These are phyloP conservation scores for Andricus grossulariae DNA, from an alignment of 1,140 invertebrate species.

Conservation along the genomic window DNA sequence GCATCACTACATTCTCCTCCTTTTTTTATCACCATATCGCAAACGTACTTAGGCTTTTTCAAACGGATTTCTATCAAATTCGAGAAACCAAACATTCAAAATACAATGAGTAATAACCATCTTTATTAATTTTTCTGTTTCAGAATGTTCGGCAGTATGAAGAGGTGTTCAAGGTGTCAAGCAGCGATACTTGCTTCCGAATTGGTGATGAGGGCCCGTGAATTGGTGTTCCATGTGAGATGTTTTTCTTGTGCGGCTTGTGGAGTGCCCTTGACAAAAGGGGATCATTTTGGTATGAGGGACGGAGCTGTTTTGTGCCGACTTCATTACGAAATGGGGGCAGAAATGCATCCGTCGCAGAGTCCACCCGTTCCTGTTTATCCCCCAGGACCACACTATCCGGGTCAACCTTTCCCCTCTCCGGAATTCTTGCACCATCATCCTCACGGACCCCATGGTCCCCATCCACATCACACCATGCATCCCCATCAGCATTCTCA, in stretches of 20 bases:
- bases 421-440: slow-evolving; percentile 76
- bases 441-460: slow-evolving; percentile 68
- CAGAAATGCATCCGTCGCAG: slow-evolving; percentile 80
- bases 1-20: slow-evolving; percentile 58
- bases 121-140: slow-evolving; percentile 46
- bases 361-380: slow-evolving; percentile 76
- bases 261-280: slow-evolving; percentile 87
- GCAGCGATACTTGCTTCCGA: slow-evolving; percentile 94
- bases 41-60: slow-evolving; percentile 17
- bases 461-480: slow-evolving; percentile 72
- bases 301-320: slow-evolving; percentile 89
- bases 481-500: slow-evolving; percentile 74
- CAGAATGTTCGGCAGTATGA: slow-evolving; percentile 87
- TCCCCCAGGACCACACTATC: slow-evolving; percentile 76
- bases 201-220: slow-evolving; percentile 95
- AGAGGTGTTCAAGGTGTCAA: slow-evolving; percentile 91
- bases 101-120: no score
- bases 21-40: slow-evolving; percentile 3
- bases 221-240: slow-evolving; percentile 94
- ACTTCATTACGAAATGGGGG: slow-evolving; percentile 88
- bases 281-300: slow-evolving; percentile 95
- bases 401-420: slow-evolving; percentile 75
- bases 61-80: slow-evolving; percentile 1
- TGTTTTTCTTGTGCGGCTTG: slow-evolving; percentile 97
- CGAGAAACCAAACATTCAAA: not conserved